Base-by-base conservation (phyloP, 2,888 invertebrate species). In the Leptopilina myrica region DNA sequence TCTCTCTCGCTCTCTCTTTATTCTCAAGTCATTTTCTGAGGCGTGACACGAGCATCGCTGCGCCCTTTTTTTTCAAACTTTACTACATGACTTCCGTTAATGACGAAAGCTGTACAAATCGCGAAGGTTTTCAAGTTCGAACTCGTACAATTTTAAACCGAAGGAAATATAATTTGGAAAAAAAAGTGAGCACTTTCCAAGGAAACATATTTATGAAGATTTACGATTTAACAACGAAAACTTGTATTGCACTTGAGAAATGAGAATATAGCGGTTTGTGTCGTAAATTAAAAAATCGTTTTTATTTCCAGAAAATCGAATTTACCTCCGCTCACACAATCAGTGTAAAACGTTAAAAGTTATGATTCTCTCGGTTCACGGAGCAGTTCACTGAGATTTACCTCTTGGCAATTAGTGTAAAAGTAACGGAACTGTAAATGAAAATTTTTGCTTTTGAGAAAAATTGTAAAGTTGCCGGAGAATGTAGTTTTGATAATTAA, bases 71-170 rank as follows among this genome's bases (percentile, higher is more conserved):
- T n/a, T 7, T 73, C 56, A 53, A 20, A 53, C 49, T 56, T 40
- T 73, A 73, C 69, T 56, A n/a, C 56, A 40, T 26, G 56, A 73
- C 73, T 73, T 73, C 73, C 73, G 73, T 56, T 73, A 73, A 73
- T 59, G 73, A 73, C 56, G 33, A 26, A 73, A 43, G 73, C 73
- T 53, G 69, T 73, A 73, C 73, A 59, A 56, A 56, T n/a, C 56
- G 26, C 14, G 26, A 33, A 33, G 33, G 56, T 14, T 12, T 26
- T 40, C 40, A 73, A 12, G 73, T 73, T 56, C 40, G 7, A 33
- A 73, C 56, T 73, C 56, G 56, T 73, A 73, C 49, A 49, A 8
- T 56, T 53, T 59, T 56, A 9, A 9, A 2, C 33, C 33, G n/a
- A 33, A n/a, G 40, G n/a, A 73, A 73, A 59, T 73, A 73, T 73